Evolutionary conservation across 2,888 invertebrate species (phyloP), one percentile per base, ranked within the genome.

Genomic region (Blomia tropicalis): DNA sequence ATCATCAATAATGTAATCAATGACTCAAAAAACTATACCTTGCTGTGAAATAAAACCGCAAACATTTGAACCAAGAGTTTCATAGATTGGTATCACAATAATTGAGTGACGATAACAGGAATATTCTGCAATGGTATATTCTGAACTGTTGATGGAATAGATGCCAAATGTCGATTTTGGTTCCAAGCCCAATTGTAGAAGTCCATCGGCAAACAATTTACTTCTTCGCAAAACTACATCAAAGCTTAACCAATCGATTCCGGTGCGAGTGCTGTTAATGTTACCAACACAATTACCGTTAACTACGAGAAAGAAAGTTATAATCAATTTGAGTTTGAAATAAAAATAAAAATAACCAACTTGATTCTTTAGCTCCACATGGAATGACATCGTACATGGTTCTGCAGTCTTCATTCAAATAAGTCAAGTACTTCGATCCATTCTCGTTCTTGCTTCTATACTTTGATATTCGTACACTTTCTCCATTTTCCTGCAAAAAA

Each of bases 81-180:
- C 96, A 74, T 96, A 95, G 64, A 96, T 79, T 59, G 95, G 95
- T 67, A 95, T 88, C 69, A 91, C 82, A 61, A 92, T 90, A 82
- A 95, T 83, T 69, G 89, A 91, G 77, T 85, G 93, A 73, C 85
- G 85, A 76, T 92, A 92, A 67, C 87, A 85, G 1, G 82, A 91
- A 75, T 93, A 91, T 76, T 95, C 95, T 61, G 88, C 83, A 71
- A 95, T 79, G 67, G 93, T 83, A 93, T 95, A 96, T 63, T 96
- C 93, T 11, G 90, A 89, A 72, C 88, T 88, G 77, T 96, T 96
- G 76, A 87, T 87, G 71, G 90, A 84, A 77, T 93, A 96, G 71
- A 96, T 85, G 71, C 95, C 95, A 70, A 96, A 80, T 73, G 86
- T 82, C 51, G 87, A 87, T 67, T 79, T 80, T n/a, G 71, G 70